Evolutionary conservation across 2,888 invertebrate species (phyloP), one percentile per base, ranked within the genome.

Genomic region (Pterobdella sp.): DNA sequence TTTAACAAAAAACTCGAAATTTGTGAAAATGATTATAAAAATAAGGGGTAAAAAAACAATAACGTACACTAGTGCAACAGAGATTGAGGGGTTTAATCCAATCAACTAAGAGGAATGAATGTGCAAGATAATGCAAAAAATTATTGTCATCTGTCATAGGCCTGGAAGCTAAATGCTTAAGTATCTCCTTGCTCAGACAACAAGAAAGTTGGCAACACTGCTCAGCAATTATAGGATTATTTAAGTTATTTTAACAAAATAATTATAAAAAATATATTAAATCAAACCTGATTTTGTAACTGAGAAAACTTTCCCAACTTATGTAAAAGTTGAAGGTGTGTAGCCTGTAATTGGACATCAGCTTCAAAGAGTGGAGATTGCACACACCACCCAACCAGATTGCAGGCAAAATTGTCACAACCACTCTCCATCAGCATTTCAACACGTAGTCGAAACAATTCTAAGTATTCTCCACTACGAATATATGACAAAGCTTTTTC

Each of bases 391-490:
- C 77, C 77, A 73, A 81, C 81, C 37, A 82, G 79, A 76, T 82
- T 82, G n/a, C 80, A 77, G 3, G 82, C 82, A 77, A 80, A 81
- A 75, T 81, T 81, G 74, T 82, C 81, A 76, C 81, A 82, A 74
- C 81, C 82, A 68, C 80, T 81, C 74, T 82, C 79, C 69, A 82
- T 78, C 78, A 82, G 78, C 78, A 82, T 79, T 74, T 81, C 81
- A 4, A 82, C 80, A 1, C 82, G 79, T 56, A 82, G 76, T 65
- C 75, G 74, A 65, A 77, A 74, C 64, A 77, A 68, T 71, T 77
- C 77, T 18, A 76, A 77, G 35, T 76, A 77, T 63, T 77, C 77
- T 14, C 77, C 77, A 26, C 72, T 75, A 0, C 73, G 31, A 29
- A 77, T 71, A 72, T 76, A 77, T n/a, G 68, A 52, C 72, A 77